Evolutionary conservation across 2,888 invertebrate species (phyloP).

Genomic region (Chirona hameri): DNA sequence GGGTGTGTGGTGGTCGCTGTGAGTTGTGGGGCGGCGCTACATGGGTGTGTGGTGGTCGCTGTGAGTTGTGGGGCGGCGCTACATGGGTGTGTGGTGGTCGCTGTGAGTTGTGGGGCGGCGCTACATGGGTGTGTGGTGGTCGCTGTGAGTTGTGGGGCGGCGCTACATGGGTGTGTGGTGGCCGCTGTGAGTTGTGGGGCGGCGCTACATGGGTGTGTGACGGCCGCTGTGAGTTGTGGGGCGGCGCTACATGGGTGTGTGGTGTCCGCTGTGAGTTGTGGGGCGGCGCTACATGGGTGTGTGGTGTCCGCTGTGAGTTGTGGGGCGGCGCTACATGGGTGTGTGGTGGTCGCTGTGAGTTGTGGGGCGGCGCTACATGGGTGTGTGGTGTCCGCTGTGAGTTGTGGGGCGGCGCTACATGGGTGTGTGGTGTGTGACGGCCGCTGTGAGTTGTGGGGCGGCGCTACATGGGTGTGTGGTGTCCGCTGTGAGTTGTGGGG

Average conservation of each 20-base stretch:
- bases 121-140: not conserved
- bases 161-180: not conserved
- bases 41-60: not conserved
- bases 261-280: not conserved
- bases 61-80: too few relatives aligned
- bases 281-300: not conserved
- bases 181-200: too few relatives aligned
- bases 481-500: not conserved
- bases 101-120: too few relatives aligned
- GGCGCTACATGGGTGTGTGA: not conserved
- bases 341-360: too few relatives aligned
- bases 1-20: not conserved
- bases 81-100: not conserved
- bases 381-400: not conserved
- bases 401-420: not conserved
- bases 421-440: not conserved
- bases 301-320: not conserved
- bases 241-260: not conserved
- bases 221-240: too few relatives aligned
- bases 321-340: not conserved
- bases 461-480: not conserved
- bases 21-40: not conserved
- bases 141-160: too few relatives aligned
- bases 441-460: too few relatives aligned
- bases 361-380: not conserved